phyloP scores from a whole-genome alignment of 2,797 vertebrate species.

The Chrysolophus pictus region DNA sequence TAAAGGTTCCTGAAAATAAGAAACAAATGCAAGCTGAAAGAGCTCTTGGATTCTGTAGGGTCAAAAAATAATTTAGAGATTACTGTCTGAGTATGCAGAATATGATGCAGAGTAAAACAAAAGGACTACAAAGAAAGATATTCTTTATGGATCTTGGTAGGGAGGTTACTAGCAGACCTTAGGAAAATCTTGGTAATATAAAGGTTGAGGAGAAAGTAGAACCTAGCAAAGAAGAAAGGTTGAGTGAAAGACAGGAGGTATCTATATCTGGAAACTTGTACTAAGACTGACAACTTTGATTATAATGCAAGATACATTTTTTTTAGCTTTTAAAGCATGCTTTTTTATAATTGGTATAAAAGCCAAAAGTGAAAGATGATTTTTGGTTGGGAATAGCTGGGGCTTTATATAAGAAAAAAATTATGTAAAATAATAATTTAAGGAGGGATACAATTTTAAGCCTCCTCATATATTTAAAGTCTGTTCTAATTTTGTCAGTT shows the following conservation, averaged over 20 bases:
- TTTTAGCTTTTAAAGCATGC: neutral
- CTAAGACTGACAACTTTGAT: neutral
- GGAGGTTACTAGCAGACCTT: accelerated
- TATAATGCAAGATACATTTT: neutral
- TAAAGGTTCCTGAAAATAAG: neutral
- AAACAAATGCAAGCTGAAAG: neutral
- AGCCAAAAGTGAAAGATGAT: neutral
- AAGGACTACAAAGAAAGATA: neutral
- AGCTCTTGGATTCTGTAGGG: neutral
- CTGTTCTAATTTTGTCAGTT: neutral
- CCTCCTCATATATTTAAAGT: neutral
- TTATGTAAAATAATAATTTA: neutral
- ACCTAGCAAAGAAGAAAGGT: neutral
- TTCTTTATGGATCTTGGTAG: neutral
- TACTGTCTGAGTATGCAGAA: neutral
- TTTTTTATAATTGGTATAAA: neutral
- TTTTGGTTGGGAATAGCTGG: neutral
- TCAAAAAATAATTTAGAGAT: neutral
- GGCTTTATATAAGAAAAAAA: neutral
- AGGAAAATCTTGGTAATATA: neutral
- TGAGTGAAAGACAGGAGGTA: neutral
- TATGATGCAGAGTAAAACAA: neutral
- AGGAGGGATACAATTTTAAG: neutral
- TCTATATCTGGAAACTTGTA: neutral
- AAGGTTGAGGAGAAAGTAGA: neutral